Conservation (phyloP, 2,888 invertebrate species). For the Mellilla xanthometata region DNA sequence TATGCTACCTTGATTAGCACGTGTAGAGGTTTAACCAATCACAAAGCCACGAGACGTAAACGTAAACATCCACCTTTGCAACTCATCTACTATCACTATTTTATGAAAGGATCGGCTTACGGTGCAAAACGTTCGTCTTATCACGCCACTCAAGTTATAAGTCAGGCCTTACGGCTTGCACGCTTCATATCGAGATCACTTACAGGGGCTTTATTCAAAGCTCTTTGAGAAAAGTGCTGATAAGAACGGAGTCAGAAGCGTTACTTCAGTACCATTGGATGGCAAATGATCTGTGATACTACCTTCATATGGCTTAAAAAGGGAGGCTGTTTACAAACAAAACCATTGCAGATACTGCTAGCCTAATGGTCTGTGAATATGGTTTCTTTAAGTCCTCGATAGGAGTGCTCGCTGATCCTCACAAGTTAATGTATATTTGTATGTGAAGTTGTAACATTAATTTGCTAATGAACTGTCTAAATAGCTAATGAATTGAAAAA, state of each 20-base stretch:
- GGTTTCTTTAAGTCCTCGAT: slow-evolving; percentile 22
- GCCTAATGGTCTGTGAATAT: slow-evolving; percentile 57
- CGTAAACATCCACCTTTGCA: slow-evolving; percentile 13
- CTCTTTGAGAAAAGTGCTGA: slow-evolving; percentile 47
- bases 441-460: slow-evolving; percentile 10
- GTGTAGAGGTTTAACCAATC: too few species aligned
- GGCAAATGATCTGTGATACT: slow-evolving; percentile 70
- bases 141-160: slow-evolving; percentile 28
- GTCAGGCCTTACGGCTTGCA: slow-evolving; percentile 32
- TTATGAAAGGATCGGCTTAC: slow-evolving; percentile 20
- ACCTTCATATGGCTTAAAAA: slow-evolving; percentile 59
- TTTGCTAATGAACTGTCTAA: slow-evolving; percentile 1
- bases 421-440: slow-evolving; percentile 9
- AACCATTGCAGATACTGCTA: slow-evolving; percentile 52
- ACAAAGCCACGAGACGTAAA: too few species aligned
- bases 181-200: slow-evolving; percentile 38
- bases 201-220: slow-evolving; percentile 47
- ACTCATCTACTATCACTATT: slow-evolving; percentile 18
- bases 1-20: too few species aligned
- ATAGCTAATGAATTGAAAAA: too few species aligned
- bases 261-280: slow-evolving; percentile 72
- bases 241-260: slow-evolving; percentile 50
- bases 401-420: slow-evolving; percentile 13
- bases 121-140: slow-evolving; percentile 16
- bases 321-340: slow-evolving; percentile 50